Evolutionary conservation across 2,113 vertebrate species (phyloP).

Genomic region (Pangasianodon gigas): DNA sequence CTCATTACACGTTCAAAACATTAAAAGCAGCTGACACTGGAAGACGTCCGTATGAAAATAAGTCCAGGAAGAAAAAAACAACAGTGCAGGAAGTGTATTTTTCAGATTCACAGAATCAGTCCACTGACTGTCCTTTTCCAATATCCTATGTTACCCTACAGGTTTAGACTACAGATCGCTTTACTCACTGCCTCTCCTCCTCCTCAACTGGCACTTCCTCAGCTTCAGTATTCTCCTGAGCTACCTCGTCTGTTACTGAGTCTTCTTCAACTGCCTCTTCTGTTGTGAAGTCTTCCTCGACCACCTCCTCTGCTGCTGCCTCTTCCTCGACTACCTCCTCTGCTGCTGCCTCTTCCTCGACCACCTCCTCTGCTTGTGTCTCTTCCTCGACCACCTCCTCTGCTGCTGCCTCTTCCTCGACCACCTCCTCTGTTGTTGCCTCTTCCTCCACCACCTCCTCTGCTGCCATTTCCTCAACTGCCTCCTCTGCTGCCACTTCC

Average conservation of each 20-base stretch:
- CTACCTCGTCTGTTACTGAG: neutral
- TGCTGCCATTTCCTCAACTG: neutral
- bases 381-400: neutral
- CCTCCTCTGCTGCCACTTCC: neutral
- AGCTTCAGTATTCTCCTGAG: neutral
- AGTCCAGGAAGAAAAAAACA: slow-evolving; percentile 40
- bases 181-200: neutral
- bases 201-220: neutral
- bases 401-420: neutral
- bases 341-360: neutral
- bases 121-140: slow-evolving; percentile 35
- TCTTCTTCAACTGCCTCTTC: neutral
- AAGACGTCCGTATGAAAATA: slow-evolving; percentile 25
- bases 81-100: slow-evolving; percentile 72
- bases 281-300: neutral
- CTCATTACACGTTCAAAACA: slow-evolving; percentile 52
- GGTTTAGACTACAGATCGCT: neutral
- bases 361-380: neutral
- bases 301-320: neutral
- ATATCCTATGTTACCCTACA: slow-evolving; percentile 16
- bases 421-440: neutral
- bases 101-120: slow-evolving; percentile 65
- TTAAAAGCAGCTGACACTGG: slow-evolving; percentile 47
- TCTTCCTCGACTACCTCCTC: slow-evolving; percentile 38
- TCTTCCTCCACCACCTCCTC: slow-evolving; percentile 1